phyloP scores from a whole-genome alignment of 2,888 invertebrate species.

The Lithodes maja region DNA sequence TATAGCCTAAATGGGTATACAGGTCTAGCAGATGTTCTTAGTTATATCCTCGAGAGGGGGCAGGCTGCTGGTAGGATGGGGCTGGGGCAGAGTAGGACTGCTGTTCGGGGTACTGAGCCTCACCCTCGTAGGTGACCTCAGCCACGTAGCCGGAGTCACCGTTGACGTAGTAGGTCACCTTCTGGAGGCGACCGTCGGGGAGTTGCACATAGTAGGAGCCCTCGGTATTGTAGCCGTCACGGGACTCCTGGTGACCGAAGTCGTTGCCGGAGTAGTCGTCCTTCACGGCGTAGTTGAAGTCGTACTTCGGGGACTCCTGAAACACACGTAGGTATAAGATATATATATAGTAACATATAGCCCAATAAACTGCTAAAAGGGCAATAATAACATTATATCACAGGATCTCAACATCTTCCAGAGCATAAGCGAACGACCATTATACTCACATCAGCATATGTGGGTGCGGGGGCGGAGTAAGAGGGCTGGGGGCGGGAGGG shows the following conservation, averaged over 20 bases:
- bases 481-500: not conserved
- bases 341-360: too few species aligned
- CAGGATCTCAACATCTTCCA: too few species aligned
- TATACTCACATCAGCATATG: conserved; percentile 9
- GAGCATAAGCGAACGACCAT: too few species aligned
- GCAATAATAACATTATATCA: not conserved
- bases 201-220: conserved; percentile 34
- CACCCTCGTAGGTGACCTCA: conserved; percentile 69
- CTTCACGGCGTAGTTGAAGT: conserved; percentile 38
- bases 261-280: conserved; percentile 48
- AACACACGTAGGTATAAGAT: not conserved
- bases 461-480: conserved; percentile 4
- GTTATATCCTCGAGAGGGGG: too few species aligned
- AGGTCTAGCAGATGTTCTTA: too few species aligned
- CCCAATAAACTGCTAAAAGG: not conserved
- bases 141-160: conserved; percentile 65
- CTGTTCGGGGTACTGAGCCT: conserved; percentile 48
- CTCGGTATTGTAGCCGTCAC: conserved; percentile 25
- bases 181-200: conserved; percentile 49
- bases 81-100: too few species aligned
- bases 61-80: too few species aligned
- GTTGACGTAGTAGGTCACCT: conserved; percentile 48
- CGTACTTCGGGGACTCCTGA: conserved; percentile 49
- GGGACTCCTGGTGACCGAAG: conserved; percentile 41
- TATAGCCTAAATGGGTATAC: too few species aligned